Percentiles rank a stretch among this genome's conserved stretches.
phyloP scores from a whole-genome alignment of 2,797 vertebrate species.

The Sus cebifrons region DNA sequence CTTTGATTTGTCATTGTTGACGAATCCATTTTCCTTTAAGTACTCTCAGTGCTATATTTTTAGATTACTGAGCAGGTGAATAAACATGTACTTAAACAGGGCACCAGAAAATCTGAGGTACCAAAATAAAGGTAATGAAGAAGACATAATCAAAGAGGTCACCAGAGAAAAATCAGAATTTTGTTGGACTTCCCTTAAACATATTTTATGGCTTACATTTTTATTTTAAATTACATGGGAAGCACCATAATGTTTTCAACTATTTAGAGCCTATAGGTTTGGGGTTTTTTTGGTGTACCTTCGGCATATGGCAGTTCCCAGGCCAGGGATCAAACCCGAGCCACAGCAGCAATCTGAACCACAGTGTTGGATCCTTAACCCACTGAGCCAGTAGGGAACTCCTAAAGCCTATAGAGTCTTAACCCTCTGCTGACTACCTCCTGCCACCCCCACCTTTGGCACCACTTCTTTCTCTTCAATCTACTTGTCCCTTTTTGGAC shows the following conservation, averaged over 20 bases:
- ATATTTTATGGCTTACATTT: neutral
- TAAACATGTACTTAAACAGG: neutral
- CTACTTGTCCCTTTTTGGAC: neutral
- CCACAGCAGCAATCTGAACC: too few relatives aligned
- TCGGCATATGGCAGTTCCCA: too few relatives aligned
- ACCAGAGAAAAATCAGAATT: neutral
- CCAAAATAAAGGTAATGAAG: neutral
- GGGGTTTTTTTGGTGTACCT: too few relatives aligned
- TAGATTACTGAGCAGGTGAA: neutral
- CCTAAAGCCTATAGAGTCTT: neutral
- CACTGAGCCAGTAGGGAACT: too few relatives aligned
- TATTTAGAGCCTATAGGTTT: neutral
- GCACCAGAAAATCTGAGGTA: neutral
- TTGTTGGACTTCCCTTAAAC: neutral
- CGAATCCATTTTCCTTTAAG: neutral
- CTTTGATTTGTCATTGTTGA: neutral
- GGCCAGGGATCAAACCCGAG: too few relatives aligned
- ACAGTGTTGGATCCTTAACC: too few relatives aligned
- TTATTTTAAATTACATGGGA: conserved; percentile 14
- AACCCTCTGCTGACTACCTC: neutral
- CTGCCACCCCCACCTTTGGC: neutral
- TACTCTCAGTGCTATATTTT: neutral
- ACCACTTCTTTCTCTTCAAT: neutral
- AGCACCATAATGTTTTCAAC: neutral
- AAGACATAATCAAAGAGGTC: neutral